These are phyloP conservation scores for Hypothenemus hampei DNA, from an alignment of 1,140 invertebrate genomes.

Conservation along the genomic window DNA sequence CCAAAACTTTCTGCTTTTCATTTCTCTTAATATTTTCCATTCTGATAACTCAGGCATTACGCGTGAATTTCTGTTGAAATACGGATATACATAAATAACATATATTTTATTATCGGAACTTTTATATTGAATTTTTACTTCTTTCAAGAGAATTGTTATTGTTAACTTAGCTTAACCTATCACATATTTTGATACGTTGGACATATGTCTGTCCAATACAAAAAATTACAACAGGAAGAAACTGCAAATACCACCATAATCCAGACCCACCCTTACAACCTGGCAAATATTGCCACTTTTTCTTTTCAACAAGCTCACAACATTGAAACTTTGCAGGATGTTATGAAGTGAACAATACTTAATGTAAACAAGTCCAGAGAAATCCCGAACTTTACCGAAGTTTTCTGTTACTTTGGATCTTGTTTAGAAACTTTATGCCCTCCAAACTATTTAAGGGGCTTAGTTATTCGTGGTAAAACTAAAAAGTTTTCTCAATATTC, in stretches of 20 bases:
- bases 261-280: neutral
- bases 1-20: neutral
- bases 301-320: neutral
- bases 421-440: neutral
- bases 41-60: too few relatives aligned
- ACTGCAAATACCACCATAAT: neutral
- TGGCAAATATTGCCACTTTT: neutral
- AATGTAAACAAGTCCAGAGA: constrained; percentile 1
- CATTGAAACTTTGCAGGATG: constrained; percentile 1
- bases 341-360: constrained; percentile 3
- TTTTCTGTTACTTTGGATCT: neutral
- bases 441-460: neutral
- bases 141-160: neutral
- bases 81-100: neutral
- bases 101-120: neutral
- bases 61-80: neutral
- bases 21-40: neutral
- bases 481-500: constrained; percentile 1
- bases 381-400: neutral
- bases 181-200: neutral
- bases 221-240: neutral
- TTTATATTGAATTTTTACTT: neutral
- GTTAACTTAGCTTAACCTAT: neutral
- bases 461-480: neutral
- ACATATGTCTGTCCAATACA: neutral